Evolutionary conservation across 2,888 invertebrate species (phyloP).

Genomic region (Dione vanillae): DNA sequence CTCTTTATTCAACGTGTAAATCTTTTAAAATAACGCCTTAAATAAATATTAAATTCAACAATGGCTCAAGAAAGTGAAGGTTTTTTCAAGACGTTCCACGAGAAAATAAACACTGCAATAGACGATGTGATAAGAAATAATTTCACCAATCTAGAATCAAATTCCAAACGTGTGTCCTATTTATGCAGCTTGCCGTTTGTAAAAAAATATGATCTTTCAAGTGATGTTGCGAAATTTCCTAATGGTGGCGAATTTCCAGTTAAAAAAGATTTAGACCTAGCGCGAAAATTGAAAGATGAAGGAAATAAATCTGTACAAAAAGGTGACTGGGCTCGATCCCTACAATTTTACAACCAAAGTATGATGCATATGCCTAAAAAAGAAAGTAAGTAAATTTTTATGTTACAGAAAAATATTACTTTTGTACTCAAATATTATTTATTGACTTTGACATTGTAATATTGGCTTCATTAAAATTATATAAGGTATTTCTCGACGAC

Average conservation of each 20-base stretch:
- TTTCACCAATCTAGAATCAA: slow-evolving; percentile 85
- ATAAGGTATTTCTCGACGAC: no score
- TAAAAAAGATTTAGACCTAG: slow-evolving; percentile 84
- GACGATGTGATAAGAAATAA: slow-evolving; percentile 85
- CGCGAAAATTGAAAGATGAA: slow-evolving; percentile 86
- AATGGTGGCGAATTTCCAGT: slow-evolving; percentile 67
- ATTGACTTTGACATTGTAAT: not conserved
- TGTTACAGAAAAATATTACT: slow-evolving; percentile 10
- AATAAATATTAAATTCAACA: slow-evolving; percentile 36
- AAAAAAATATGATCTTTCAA: slow-evolving; percentile 79
- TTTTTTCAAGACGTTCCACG: slow-evolving; percentile 87
- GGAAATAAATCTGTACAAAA: slow-evolving; percentile 90
- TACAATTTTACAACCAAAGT: slow-evolving; percentile 88
- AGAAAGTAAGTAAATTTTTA: slow-evolving; percentile 81
- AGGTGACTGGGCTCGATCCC: slow-evolving; percentile 87
- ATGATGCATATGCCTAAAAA: slow-evolving; percentile 87
- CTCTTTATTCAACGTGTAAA: slow-evolving; percentile 26
- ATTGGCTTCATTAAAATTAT: no score
- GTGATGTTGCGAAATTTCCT: slow-evolving; percentile 68
- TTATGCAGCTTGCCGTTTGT: slow-evolving; percentile 81
- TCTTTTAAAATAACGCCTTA: not conserved
- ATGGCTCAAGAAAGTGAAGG: slow-evolving; percentile 73
- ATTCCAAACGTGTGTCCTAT: slow-evolving; percentile 87
- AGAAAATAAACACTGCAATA: slow-evolving; percentile 82
- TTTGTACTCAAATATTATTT: not conserved